These are phyloP conservation scores for Musca vetustissima DNA, from an alignment of 1,140 invertebrate species.

Conservation along the genomic window DNA sequence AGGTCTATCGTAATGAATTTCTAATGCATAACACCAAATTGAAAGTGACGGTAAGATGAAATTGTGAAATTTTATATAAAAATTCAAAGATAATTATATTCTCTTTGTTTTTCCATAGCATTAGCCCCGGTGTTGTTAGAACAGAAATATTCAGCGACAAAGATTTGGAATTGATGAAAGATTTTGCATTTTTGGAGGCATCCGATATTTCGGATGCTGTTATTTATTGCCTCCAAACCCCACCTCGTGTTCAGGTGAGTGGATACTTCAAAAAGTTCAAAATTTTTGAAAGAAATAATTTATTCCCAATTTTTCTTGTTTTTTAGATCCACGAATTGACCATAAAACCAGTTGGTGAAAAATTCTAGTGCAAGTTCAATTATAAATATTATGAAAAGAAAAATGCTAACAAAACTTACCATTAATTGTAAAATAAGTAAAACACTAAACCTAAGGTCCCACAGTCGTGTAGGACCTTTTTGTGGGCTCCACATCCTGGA, in stretches of 20 bases:
- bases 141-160: slow-evolving; percentile 57
- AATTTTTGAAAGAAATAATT: neutral
- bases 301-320: neutral
- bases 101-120: slow-evolving; percentile 55
- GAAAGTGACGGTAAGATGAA: slow-evolving; percentile 63
- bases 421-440: slow-evolving; percentile 55
- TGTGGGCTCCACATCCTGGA: slow-evolving; percentile 55
- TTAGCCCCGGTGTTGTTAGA: slow-evolving; percentile 63
- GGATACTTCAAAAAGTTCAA: neutral
- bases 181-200: slow-evolving; percentile 45
- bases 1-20: slow-evolving; percentile 65
- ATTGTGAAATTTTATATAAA: neutral
- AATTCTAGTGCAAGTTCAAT: neutral
- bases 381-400: neutral
- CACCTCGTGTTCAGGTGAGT: slow-evolving; percentile 58
- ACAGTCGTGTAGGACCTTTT: slow-evolving; percentile 56
- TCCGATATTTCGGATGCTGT: slow-evolving; percentile 61
- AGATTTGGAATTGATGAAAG: slow-evolving; percentile 26
- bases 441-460: slow-evolving; percentile 54
- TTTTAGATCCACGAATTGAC: slow-evolving; percentile 28
- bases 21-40: slow-evolving; percentile 59
- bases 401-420: slow-evolving; percentile 38
- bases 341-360: slow-evolving; percentile 25
- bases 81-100: neutral
- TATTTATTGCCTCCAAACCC: slow-evolving; percentile 58